A percentile compares a stretch with the other conserved stretches of the same genome.
Evolutionary conservation across 2,113 vertebrate genomes (phyloP).

Genomic region (Neotragus pygmaeus): DNA sequence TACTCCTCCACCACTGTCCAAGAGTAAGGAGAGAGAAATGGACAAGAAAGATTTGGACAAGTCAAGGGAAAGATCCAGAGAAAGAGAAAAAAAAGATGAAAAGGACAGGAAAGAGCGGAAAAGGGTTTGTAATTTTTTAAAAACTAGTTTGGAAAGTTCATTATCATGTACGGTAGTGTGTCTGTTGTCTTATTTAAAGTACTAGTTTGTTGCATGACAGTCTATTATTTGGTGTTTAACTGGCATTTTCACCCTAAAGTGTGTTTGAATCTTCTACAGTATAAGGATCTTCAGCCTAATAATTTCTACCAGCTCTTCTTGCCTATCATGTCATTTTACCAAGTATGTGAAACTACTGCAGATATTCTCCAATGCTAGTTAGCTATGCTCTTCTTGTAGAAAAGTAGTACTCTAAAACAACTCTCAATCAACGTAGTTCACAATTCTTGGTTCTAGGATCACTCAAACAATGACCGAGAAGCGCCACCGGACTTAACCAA

Average conservation of each 20-base stretch:
- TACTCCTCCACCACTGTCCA: constrained; percentile 87
- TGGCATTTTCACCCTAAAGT: constrained; percentile 48
- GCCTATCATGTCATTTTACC: constrained; percentile 51
- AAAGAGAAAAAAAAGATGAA: constrained; percentile 93
- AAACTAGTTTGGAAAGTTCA: constrained; percentile 67
- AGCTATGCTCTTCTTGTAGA: constrained; percentile 41
- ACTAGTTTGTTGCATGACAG: constrained; percentile 35
- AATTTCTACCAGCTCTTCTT: constrained; percentile 46
- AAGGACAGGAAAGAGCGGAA: constrained; percentile 92
- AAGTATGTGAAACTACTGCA: constrained; percentile 38
- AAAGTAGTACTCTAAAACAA: constrained; percentile 48
- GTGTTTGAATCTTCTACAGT: constrained; percentile 38
- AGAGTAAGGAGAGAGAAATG: constrained; percentile 92
- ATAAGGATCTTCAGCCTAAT: constrained; percentile 47
- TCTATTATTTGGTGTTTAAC: constrained; percentile 38
- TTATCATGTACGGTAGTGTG: constrained; percentile 11
- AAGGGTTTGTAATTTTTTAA: constrained; percentile 86
- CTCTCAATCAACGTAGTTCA: constrained; percentile 65
- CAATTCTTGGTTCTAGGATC: constrained; percentile 85
- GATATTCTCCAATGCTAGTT: constrained; percentile 33
- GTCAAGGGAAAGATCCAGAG: constrained; percentile 91
- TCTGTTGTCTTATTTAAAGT: constrained; percentile 47
- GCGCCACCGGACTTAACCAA: constrained; percentile 86
- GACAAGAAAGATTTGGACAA: constrained; percentile 94
- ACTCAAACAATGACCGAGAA: constrained; percentile 90